Base-by-base conservation (phyloP, 2,888 invertebrate genomes). In the Chelonus formosanus region DNA sequence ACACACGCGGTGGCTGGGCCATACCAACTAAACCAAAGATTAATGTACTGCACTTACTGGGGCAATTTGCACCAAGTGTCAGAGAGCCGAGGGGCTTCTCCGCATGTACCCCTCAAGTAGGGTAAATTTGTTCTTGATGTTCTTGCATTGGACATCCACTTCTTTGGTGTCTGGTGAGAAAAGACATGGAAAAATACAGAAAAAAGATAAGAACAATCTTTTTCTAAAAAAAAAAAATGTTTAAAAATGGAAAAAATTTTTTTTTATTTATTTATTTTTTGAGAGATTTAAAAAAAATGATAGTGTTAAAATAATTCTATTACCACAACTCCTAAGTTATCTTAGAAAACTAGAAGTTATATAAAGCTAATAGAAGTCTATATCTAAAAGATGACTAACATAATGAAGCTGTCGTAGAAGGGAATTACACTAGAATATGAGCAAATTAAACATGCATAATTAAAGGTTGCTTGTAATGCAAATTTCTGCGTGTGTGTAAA, bases 1-100 rank as follows among this genome's bases (percentile, higher is more conserved):
- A 80, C 81, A 78, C 82, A 80, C 78, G 79, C 80, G 82, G 73
- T 67, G 68, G 68, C 57, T 68, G 55, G 76, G 76, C 78, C 76
- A 75, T 20, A 64, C 65, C 77, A 76, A 81, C 82, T 80, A 82
- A 84, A 83, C 83, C 84, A 84, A 83, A 84, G 84, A 84, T 84
- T 84, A 84, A 83, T 84, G 84, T 81, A 82, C 79, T 81, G 81
- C 82, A 82, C 81, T 82, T 83, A 82, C 82, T 79, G 73, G 80
- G 83, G 84, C 82, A 84, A 84, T 84, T 84, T 84, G 81, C 80
- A 76, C 82, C 82, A 80, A 82, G 82, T 82, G 81, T 81, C 76
- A 78, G 80, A 69, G 74, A 73, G 65, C 71, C 67, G 70, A 64
- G 61, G 68, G 69, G 67, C 47, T 50, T 54, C 55, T 3, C 48